Conservation (phyloP, 2,888 invertebrate genomes). For the Beris morrisii region DNA sequence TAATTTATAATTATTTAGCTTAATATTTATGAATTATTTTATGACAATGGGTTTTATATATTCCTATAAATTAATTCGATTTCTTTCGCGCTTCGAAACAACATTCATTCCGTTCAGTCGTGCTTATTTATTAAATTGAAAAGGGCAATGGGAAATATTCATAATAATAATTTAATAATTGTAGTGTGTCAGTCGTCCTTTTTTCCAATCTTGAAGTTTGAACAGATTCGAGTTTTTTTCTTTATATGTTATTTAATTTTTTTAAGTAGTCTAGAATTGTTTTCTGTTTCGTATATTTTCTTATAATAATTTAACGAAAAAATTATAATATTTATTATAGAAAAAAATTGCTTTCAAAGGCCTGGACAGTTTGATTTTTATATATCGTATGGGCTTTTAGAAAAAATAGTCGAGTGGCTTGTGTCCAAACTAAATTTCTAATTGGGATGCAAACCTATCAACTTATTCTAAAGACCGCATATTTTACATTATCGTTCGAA, state of each 20-base stretch:
- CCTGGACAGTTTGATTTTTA: too few relatives aligned
- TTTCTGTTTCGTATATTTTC: not conserved
- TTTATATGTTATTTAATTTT: not conserved
- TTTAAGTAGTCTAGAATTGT: not conserved
- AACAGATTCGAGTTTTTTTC: conserved; percentile 15
- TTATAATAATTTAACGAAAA: not conserved
- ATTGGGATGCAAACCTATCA: too few relatives aligned
- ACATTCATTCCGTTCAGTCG: conserved; percentile 14
- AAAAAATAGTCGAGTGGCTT: too few relatives aligned
- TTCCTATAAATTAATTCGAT: conserved; percentile 23
- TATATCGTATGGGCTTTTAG: too few relatives aligned
- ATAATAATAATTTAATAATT: conserved; percentile 24
- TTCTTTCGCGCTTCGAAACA: not conserved
- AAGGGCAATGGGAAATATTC: not conserved
- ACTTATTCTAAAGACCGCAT: too few relatives aligned
- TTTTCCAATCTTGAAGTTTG: conserved; percentile 42
- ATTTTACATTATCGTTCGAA: too few relatives aligned
- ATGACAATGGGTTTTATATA: conserved; percentile 27
- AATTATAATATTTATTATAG: conserved; percentile 6
- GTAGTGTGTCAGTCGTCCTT: conserved; percentile 46
- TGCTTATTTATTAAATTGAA: conserved; percentile 9
- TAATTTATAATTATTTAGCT: conserved; percentile 27
- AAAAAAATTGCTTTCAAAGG: not conserved
- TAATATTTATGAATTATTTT: conserved; percentile 29
- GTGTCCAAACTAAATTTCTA: too few relatives aligned